phyloP scores from a whole-genome alignment of 2,797 vertebrate genomes.

The Antrozous pallidus region DNA sequence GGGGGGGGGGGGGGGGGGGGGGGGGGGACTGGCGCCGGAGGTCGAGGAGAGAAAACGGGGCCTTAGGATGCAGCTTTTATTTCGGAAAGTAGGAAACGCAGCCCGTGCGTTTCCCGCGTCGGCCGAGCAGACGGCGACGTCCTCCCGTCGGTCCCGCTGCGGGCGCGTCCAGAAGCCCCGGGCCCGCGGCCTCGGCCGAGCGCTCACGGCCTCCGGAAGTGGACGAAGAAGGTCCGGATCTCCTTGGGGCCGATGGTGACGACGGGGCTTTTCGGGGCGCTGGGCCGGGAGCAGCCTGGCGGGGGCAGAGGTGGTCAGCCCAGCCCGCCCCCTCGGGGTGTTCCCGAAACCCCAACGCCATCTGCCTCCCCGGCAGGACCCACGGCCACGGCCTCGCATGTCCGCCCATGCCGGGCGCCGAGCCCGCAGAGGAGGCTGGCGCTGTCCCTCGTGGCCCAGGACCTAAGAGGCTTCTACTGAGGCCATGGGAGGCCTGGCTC shows the following conservation, averaged over 20 bases:
- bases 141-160: rapidly evolving
- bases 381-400: background rate
- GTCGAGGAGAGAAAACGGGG: background rate
- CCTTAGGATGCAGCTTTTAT: background rate
- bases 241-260: slow-evolving; percentile 90
- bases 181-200: rapidly evolving
- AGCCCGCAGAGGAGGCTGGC: background rate
- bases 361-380: background rate
- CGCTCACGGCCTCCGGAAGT: slow-evolving; percentile 80
- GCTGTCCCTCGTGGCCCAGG: background rate
- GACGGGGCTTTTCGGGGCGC: slow-evolving; percentile 36
- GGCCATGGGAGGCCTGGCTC: background rate
- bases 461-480: background rate
- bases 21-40: no score
- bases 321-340: background rate
- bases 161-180: rapidly evolving
- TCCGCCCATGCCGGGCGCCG: background rate
- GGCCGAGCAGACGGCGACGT: rapidly evolving
- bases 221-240: slow-evolving; percentile 91
- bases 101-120: rapidly evolving
- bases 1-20: no score
- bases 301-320: slow-evolving; percentile 5
- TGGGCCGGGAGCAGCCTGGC: slow-evolving; percentile 72
- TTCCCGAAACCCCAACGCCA: rapidly evolving
- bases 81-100: background rate